Evolutionary conservation across 1,140 invertebrate genomes (phyloP).

Genomic region (Dreissena polymorpha): DNA sequence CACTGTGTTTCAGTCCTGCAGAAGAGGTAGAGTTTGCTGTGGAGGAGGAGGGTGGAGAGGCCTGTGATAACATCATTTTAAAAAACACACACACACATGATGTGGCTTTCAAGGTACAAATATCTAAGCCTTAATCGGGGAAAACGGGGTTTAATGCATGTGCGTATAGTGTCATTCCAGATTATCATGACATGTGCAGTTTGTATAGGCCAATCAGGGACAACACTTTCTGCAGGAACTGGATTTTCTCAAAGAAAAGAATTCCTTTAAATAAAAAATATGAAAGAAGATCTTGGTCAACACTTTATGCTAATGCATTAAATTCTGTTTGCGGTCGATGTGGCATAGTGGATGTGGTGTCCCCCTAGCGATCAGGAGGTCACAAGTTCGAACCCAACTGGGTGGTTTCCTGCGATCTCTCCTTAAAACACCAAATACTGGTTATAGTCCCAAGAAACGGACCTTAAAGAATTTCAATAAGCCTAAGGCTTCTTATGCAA

Average conservation of each 20-base stretch:
- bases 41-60: slow-evolving; percentile 63
- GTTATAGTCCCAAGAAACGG: too few species aligned
- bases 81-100: slow-evolving; percentile 86
- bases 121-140: neutral
- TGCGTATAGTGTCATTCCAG: neutral
- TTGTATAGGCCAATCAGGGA: neutral
- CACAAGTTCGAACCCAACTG: too few species aligned
- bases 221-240: neutral
- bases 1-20: slow-evolving; percentile 68
- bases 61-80: slow-evolving; percentile 80
- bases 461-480: too few species aligned
- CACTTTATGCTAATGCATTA: too few species aligned
- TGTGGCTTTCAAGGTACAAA: slow-evolving; percentile 86
- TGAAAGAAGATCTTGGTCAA: neutral
- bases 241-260: neutral
- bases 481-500: too few species aligned
- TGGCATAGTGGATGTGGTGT: too few species aligned
- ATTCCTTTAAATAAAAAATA: neutral
- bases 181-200: neutral
- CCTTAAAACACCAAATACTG: too few species aligned
- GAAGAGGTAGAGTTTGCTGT: slow-evolving; percentile 71
- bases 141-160: neutral
- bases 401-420: too few species aligned
- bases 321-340: too few species aligned
- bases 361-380: too few species aligned